Conservation (phyloP, 2,797 vertebrate species). For the Mionectes olivaceus region DNA sequence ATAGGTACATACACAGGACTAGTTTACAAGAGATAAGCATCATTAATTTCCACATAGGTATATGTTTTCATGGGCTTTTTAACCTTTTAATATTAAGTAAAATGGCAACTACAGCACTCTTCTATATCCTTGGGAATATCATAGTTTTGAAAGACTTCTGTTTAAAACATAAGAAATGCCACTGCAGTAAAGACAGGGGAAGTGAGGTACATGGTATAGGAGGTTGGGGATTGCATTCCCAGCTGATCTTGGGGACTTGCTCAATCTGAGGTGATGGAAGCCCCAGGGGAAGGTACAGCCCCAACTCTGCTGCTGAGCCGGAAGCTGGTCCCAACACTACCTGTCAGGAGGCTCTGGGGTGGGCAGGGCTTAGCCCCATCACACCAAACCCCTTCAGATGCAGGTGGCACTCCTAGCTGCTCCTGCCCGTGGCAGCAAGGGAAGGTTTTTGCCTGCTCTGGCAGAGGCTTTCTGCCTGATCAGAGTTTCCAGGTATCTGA, state of each 20-base stretch:
- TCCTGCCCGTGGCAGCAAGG: not conserved
- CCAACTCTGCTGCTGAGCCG: accelerated
- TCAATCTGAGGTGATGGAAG: not conserved
- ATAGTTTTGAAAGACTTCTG: conserved; percentile 1
- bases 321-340: accelerated
- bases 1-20: conserved; percentile 53
- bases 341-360: not conserved
- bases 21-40: conserved; percentile 69
- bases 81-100: conserved; percentile 71
- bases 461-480: not conserved
- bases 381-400: accelerated
- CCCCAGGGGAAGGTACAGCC: not conserved
- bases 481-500: not conserved
- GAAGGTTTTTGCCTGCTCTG: not conserved
- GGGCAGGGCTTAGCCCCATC: not conserved
- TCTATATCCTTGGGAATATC: conserved; percentile 32
- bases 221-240: not conserved
- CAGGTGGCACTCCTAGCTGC: accelerated
- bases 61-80: conserved; percentile 65
- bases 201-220: not conserved
- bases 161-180: conserved; percentile 22
- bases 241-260: not conserved
- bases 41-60: conserved; percentile 72
- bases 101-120: conserved; percentile 45
- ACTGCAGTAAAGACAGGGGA: conserved; percentile 1